Percentiles rank a stretch among this genome's conserved stretches.
Evolutionary conservation across 2,797 vertebrate species (phyloP).

Genomic region (Aeoliscus strigatus): DNA sequence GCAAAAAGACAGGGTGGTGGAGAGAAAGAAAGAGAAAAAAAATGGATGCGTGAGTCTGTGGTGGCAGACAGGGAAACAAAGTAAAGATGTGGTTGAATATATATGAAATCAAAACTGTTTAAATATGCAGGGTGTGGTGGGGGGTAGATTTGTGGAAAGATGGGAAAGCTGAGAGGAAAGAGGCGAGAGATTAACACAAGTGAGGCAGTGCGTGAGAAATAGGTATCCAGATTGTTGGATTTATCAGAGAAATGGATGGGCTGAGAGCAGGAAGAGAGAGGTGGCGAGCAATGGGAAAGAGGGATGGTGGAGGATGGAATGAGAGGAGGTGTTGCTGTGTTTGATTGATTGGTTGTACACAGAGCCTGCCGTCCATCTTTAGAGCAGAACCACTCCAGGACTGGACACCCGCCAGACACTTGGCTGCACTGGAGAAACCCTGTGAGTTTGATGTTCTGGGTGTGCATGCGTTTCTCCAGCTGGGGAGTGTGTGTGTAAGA

Average conservation of each 20-base stretch:
- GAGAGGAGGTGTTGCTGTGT: too few species aligned
- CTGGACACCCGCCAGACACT: constrained; percentile 55
- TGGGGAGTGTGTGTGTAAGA: too few species aligned
- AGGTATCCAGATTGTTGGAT: constrained; percentile 31
- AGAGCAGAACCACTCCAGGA: constrained; percentile 59
- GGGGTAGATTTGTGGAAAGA: constrained; percentile 33
- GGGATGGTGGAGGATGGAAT: constrained; percentile 8
- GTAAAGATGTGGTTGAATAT: constrained; percentile 11
- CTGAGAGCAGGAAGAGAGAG: constrained; percentile 20
- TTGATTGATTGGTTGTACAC: constrained; percentile 55
- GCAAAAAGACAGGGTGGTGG: constrained; percentile 4
- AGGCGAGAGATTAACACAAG: constrained; percentile 57
- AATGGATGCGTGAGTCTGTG: constrained; percentile 7
- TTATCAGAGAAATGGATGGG: constrained; percentile 37
- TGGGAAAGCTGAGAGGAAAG: constrained; percentile 36
- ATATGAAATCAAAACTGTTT: constrained; percentile 23
- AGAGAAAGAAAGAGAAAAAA: not conserved
- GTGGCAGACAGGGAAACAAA: constrained; percentile 5
- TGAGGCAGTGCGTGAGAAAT: constrained; percentile 56
- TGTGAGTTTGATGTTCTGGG: too few species aligned
- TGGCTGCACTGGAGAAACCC: too few species aligned
- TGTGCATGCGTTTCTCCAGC: too few species aligned
- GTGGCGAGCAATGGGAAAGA: constrained; percentile 12
- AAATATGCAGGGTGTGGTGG: constrained; percentile 48
- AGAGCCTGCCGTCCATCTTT: constrained; percentile 47